Evolutionary conservation across 2,888 invertebrate genomes (phyloP).

Genomic region (Drosophila anomelani): DNA sequence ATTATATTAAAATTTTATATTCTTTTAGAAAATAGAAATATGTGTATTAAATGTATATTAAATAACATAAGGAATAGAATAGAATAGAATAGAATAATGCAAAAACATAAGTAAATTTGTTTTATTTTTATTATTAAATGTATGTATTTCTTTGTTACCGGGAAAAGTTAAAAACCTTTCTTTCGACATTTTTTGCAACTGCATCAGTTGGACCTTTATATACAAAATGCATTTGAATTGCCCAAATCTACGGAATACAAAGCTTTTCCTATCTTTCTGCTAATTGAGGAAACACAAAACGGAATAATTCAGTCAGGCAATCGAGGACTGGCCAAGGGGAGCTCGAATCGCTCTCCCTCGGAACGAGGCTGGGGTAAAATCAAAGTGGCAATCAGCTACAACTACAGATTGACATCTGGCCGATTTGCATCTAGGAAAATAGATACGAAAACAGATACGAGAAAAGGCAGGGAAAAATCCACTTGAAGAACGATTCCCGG

Average conservation of each 20-base stretch:
- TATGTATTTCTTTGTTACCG: no score
- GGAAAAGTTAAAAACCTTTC: no score
- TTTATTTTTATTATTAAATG: no score
- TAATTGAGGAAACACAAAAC: conserved; percentile 15
- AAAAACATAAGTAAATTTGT: no score
- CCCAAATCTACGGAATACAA: not conserved
- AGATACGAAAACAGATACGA: conserved; percentile 14
- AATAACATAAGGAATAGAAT: no score
- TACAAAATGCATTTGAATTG: conserved; percentile 4
- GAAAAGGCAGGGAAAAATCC: conserved; percentile 54
- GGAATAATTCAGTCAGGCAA: not conserved
- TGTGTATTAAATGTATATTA: not conserved
- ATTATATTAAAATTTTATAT: no score
- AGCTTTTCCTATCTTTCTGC: not conserved
- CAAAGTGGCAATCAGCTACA: conserved; percentile 64
- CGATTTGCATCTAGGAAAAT: conserved; percentile 64
- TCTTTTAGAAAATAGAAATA: no score
- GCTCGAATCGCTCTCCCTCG: not conserved
- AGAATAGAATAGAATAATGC: no score
- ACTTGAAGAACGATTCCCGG: conserved; percentile 56
- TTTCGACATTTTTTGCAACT: not conserved
- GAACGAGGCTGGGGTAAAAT: conserved; percentile 3
- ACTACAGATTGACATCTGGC: conserved; percentile 76
- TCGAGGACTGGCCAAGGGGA: conserved; percentile 6
- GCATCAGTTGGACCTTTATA: not conserved